A percentile compares a stretch with the other conserved stretches of the same genome.
These are phyloP conservation scores for Sarcophaga rosellei DNA, from an alignment of 2,888 invertebrate genomes.

Conservation along the genomic window DNA sequence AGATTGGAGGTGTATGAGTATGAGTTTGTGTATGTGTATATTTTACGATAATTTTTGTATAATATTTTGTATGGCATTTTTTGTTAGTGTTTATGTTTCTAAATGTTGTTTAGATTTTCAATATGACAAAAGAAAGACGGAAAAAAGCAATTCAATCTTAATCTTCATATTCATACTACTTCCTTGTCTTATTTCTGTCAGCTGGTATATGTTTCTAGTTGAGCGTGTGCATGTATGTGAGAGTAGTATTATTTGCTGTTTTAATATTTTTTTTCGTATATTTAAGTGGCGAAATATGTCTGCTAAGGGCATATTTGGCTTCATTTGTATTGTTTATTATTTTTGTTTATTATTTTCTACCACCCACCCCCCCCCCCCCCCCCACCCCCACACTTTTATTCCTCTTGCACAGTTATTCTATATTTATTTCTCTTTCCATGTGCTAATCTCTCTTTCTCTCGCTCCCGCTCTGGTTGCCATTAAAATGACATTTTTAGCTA, in stretches of 20 bases:
- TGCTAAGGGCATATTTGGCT: constrained; percentile 61
- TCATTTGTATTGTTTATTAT: constrained; percentile 60
- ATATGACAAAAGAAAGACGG: constrained; percentile 20
- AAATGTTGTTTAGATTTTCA: constrained; percentile 1
- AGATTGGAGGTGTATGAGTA: background rate
- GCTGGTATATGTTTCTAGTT: background rate
- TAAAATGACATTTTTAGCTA: constrained; percentile 51
- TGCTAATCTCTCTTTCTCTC: background rate
- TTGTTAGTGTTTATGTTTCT: constrained; percentile 11
- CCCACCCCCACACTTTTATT: too few relatives aligned
- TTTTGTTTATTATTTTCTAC: constrained; percentile 47
- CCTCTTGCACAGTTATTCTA: background rate
- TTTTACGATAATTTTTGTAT: constrained; percentile 16
- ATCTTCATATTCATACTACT: background rate
- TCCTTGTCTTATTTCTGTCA: background rate
- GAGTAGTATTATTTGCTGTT: background rate
- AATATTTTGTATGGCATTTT: constrained; percentile 50
- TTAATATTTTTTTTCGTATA: constrained; percentile 2
- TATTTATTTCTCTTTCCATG: background rate
- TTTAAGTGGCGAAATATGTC: constrained; percentile 57
- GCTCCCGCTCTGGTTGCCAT: background rate
- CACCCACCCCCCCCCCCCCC: background rate
- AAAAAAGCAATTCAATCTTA: constrained; percentile 1
- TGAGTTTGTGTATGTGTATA: constrained; percentile 5
- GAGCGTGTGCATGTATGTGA: background rate